Base-by-base conservation (phyloP, 2,797 vertebrate genomes). In the Falco novaeseelandiae region DNA sequence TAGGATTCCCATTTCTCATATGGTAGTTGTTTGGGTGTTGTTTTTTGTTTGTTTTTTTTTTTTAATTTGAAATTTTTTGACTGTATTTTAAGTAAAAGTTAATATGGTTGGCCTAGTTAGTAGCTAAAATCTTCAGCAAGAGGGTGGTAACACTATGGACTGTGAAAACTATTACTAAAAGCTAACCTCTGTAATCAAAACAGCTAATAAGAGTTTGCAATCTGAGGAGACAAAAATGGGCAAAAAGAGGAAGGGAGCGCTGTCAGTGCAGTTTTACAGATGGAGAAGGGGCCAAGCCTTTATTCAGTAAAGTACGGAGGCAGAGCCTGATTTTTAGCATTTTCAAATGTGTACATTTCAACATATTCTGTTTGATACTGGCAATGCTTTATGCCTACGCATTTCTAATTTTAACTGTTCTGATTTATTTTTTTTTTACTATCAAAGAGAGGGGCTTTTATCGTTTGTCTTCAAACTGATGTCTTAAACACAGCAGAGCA, bases 381-480 rank as follows among this genome's bases (percentile, higher is more conserved):
- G 94, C 83, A 92, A 88, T 94, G 85, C 52, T 95, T 76, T 83
- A n/a, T 97, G 91, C 93, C 94, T 72, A 92, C 82, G 18, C 90
- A 29, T 62, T 93, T 92, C 97, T 97, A 96, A 97, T 94, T 93
- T 96, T 96, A 96, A 94, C 89, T 86, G 82, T 86, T 95, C 93
- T 83, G 38, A 74, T 72, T 36, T 86, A 38, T 51, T 70, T 70
- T 70, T 70, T 74, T 96, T 93, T 92, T 90, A 89, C 91, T 93
- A 91, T 94, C 67, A 95, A 89, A 90, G 73, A 90, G 83, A 93
- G 32, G 14, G 38, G 2, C 34, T 95, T 91, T 90, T 94, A 85
- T 61, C 86, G 76, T 69, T 86, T 90, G 59, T 91, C 34, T 92
- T 86, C 54, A 91, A 14, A 81, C 12, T 42, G 46, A 36, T 91